Conservation (phyloP, 1,140 invertebrate genomes). For the Eumeta japonica region DNA sequence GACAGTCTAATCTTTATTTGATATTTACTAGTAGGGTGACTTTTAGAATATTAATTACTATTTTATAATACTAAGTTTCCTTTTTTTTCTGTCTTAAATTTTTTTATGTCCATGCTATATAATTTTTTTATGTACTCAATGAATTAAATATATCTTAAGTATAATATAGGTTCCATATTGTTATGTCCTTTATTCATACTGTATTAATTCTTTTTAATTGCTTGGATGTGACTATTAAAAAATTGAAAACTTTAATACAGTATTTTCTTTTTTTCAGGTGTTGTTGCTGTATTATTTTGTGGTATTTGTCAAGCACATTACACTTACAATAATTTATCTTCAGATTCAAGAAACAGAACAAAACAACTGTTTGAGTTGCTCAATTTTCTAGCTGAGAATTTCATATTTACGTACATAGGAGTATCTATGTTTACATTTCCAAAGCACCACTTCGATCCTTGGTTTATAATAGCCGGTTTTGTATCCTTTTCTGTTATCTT, state of each 20-base stretch:
- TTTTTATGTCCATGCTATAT: too few species aligned
- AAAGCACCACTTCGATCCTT: slow-evolving; percentile 88
- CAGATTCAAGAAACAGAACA: slow-evolving; percentile 83
- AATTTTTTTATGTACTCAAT: too few species aligned
- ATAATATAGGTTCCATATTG: too few species aligned
- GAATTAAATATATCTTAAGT: too few species aligned
- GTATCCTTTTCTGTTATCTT: slow-evolving; percentile 70
- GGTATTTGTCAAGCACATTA: slow-evolving; percentile 99
- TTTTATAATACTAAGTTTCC: slow-evolving; percentile 2
- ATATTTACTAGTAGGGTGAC: too few species aligned
- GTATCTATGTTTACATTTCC: slow-evolving; percentile 98
- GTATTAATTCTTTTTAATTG: too few species aligned
- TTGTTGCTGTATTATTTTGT: slow-evolving; percentile 95
- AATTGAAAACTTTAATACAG: not conserved
- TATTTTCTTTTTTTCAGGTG: slow-evolving; percentile 62
- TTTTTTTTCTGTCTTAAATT: too few species aligned
- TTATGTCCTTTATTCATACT: too few species aligned
- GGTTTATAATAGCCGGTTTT: slow-evolving; percentile 91
- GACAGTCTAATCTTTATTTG: too few species aligned
- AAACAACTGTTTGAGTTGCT: slow-evolving; percentile 94
- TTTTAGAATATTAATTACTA: too few species aligned
- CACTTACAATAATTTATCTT: slow-evolving; percentile 95
- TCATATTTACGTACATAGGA: slow-evolving; percentile 98
- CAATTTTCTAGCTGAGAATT: slow-evolving; percentile 97
- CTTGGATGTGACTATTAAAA: too few species aligned